Evolutionary conservation across 2,888 invertebrate genomes (phyloP).

Genomic region (Pandemis cinnamomeana): DNA sequence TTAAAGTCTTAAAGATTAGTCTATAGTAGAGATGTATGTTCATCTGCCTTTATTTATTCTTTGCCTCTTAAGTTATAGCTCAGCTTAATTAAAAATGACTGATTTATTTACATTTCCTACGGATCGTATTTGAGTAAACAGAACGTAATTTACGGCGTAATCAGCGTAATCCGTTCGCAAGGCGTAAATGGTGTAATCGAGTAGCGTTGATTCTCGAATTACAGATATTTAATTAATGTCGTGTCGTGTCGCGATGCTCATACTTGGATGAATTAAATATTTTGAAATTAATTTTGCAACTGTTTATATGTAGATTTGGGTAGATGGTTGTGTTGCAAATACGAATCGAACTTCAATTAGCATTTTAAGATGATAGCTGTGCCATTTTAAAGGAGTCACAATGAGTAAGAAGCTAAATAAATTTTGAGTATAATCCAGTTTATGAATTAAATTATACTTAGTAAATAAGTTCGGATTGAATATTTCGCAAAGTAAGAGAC

Average conservation of each 20-base stretch:
- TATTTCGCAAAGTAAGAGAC: too few species aligned
- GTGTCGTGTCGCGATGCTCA: background rate
- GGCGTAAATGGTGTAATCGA: constrained; percentile 10
- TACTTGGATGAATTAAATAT: constrained; percentile 2
- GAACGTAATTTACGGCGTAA: constrained; percentile 17
- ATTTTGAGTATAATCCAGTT: too few species aligned
- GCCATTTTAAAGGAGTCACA: too few species aligned
- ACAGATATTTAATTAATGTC: constrained; percentile 30
- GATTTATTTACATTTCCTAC: constrained; percentile 55
- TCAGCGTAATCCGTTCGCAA: constrained; percentile 7
- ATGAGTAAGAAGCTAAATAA: too few species aligned
- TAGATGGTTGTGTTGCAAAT: too few species aligned
- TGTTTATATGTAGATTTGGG: background rate
- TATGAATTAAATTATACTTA: too few species aligned
- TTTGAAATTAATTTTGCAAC: background rate
- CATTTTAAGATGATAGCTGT: too few species aligned
- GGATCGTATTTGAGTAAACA: constrained; percentile 33
- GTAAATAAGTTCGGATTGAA: too few species aligned
- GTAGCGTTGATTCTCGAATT: constrained; percentile 23
- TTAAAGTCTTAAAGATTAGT: too few species aligned
- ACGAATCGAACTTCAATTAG: too few species aligned
- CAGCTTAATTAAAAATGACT: constrained; percentile 60
- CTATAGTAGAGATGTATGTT: background rate
- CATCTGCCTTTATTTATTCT: constrained; percentile 41
- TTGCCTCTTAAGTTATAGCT: constrained; percentile 51